A percentile compares a stretch with the other conserved stretches of the same genome.
Evolutionary conservation across 1,140 invertebrate species (phyloP).

Genomic region (Zaprionus davidi): DNA sequence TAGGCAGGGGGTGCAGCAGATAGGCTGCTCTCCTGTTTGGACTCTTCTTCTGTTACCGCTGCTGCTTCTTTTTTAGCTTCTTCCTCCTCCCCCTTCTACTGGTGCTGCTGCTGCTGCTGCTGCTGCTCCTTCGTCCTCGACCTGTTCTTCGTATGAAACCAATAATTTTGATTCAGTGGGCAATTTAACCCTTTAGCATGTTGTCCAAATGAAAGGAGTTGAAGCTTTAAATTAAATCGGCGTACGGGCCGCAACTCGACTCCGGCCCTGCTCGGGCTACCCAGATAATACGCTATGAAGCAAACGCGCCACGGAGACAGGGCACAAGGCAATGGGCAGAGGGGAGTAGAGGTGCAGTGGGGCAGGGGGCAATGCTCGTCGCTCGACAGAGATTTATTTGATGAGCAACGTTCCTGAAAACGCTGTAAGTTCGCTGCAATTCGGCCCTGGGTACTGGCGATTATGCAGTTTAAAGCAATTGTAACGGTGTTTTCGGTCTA

Average conservation of each 20-base stretch:
- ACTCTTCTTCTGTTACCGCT: conserved; percentile 1
- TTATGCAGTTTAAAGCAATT: conserved; percentile 66
- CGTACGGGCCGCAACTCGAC: conserved; percentile 38
- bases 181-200: conserved; percentile 84
- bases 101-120: neutral
- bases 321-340: neutral
- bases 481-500: conserved; percentile 55
- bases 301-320: neutral
- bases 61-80: conserved; percentile 8
- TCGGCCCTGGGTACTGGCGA: conserved; percentile 47
- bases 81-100: conserved; percentile 23
- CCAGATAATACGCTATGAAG: neutral
- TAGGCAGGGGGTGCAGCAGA: neutral
- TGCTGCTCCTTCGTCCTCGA: conserved; percentile 28
- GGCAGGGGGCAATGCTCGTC: conserved; percentile 32
- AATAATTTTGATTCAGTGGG: conserved; percentile 84
- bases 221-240: conserved; percentile 80
- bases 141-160: conserved; percentile 62
- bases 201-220: conserved; percentile 78
- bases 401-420: conserved; percentile 62
- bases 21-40: conserved; percentile 19
- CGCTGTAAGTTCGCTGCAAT: conserved; percentile 50
- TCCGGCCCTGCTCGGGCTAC: conserved; percentile 10
- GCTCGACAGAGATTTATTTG: conserved; percentile 80
- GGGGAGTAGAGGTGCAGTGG: neutral